Evolutionary conservation across 2,113 vertebrate genomes (phyloP), one percentile per base, ranked within the genome.

Genomic region (Chaenogobius annularis): DNA sequence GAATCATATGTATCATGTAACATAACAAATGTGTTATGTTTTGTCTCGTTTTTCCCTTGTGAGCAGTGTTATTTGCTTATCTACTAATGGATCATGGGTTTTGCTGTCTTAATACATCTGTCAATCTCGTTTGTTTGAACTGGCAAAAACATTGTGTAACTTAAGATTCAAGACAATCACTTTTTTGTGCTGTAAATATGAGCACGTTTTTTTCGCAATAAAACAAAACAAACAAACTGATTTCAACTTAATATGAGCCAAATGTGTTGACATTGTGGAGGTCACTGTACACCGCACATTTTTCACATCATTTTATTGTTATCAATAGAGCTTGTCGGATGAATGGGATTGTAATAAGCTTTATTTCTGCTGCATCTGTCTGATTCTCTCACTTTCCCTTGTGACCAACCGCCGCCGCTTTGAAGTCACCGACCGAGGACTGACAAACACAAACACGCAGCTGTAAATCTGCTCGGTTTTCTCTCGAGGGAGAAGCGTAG

Each of bases 321-420:
- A 9, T 14, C 55, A 11, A 20, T 7, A 63, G 35, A 9, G 35
- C 10, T 10, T 43, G 31, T 63, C 35, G 35, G 35, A 43, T 19
- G 59, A 40, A 43, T 5, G 35, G 9, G 61, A 10, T 35, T 17
- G 17, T 63, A 63, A 43, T 63, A 43, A 20, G 61, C 61, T 63
- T 37, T 35, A 63, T 40, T 63, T 40, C 61, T 9, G 19, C 35
- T 63, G 61, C 61, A 37, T 63, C 61, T 40, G 61, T 63, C n/a
- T 40, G 61, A 63, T n/a, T 40, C 35, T 35, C 59, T n/a, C 61
- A 2, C 15, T 7, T 35, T 63, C 61, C 61, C 61, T 40, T 20
- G 61, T 43, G 61, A 63, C 31, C 58, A 9, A 2, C 11, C 58
- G 11, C 14, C 58, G 31, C 20, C 10, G 59, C 59, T 62, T 5